Evolutionary conservation across 2,797 vertebrate species (phyloP).

Genomic region (Xenops minutus): DNA sequence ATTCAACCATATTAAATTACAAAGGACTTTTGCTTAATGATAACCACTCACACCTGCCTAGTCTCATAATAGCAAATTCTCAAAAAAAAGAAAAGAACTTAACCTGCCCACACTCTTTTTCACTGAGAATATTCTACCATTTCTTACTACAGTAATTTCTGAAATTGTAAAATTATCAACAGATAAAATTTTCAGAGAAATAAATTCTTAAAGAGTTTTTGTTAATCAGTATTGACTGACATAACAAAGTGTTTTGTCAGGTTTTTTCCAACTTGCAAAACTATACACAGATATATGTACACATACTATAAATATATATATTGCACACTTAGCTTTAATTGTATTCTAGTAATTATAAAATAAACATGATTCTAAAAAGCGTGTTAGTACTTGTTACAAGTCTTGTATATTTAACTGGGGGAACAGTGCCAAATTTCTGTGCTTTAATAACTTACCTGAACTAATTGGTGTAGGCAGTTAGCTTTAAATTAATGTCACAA

Average conservation of each 20-base stretch:
- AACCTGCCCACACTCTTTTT: not conserved
- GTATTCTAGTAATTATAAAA: not conserved
- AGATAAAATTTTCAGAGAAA: not conserved
- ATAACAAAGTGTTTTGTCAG: not conserved
- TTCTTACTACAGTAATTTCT: not conserved
- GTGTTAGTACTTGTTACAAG: not conserved
- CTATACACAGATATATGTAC: not conserved
- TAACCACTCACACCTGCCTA: not conserved
- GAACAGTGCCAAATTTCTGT: conserved; percentile 32
- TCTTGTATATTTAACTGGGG: not conserved
- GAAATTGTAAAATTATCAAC: not conserved
- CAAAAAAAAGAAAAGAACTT: not conserved
- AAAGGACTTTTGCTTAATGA: not conserved
- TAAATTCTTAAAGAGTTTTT: not conserved
- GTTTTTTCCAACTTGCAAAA: not conserved
- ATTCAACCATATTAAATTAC: not conserved
- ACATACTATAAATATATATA: not conserved
- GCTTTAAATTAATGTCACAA: conserved; percentile 41
- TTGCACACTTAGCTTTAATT: not conserved
- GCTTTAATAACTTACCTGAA: conserved; percentile 38
- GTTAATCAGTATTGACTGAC: not conserved
- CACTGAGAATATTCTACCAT: not conserved
- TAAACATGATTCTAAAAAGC: not conserved
- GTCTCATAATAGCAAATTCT: not conserved
- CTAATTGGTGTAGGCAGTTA: conserved; percentile 40